phyloP scores from a whole-genome alignment of 2,797 vertebrate species.

The Sebastiscus tertius region DNA sequence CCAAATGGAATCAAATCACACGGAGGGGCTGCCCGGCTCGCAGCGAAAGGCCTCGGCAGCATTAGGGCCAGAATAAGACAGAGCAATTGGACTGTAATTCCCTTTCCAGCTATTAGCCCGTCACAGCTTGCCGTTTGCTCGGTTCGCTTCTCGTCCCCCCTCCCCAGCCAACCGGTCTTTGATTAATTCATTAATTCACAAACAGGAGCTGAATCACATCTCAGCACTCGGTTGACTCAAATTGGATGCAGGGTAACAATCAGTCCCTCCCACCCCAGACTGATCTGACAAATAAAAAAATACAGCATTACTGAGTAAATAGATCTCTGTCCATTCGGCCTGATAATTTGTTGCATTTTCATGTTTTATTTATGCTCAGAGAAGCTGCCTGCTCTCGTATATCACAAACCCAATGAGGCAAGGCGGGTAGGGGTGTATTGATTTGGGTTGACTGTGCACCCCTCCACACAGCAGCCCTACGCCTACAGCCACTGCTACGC shows the following conservation, averaged over 20 bases:
- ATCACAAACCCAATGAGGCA: conserved; percentile 76
- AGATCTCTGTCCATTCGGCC: conserved; percentile 76
- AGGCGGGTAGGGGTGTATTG: conserved; percentile 74
- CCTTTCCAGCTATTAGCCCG: conserved; percentile 80
- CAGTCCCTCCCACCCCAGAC: conserved; percentile 59
- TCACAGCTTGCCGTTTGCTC: conserved; percentile 68
- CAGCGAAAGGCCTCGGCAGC: conserved; percentile 69
- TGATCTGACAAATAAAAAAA: conserved; percentile 68
- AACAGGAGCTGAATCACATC: conserved; percentile 79
- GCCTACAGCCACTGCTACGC: conserved; percentile 48
- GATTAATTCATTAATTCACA: conserved; percentile 84
- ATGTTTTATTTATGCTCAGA: conserved; percentile 83
- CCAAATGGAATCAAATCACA: conserved; percentile 83
- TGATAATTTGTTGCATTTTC: conserved; percentile 80
- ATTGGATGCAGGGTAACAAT: conserved; percentile 77
- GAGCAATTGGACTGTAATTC: conserved; percentile 83
- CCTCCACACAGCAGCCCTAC: conserved; percentile 48
- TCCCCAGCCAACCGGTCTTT: conserved; percentile 58
- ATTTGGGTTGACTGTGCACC: conserved; percentile 74
- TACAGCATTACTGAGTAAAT: conserved; percentile 72
- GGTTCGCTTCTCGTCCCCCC: conserved; percentile 62
- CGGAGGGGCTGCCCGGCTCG: conserved; percentile 65
- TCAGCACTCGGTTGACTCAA: conserved; percentile 64
- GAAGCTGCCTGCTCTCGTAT: conserved; percentile 74
- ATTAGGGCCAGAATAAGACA: conserved; percentile 77